Evolutionary conservation across 2,113 vertebrate species (phyloP).

Genomic region (Rutilus rutilus): DNA sequence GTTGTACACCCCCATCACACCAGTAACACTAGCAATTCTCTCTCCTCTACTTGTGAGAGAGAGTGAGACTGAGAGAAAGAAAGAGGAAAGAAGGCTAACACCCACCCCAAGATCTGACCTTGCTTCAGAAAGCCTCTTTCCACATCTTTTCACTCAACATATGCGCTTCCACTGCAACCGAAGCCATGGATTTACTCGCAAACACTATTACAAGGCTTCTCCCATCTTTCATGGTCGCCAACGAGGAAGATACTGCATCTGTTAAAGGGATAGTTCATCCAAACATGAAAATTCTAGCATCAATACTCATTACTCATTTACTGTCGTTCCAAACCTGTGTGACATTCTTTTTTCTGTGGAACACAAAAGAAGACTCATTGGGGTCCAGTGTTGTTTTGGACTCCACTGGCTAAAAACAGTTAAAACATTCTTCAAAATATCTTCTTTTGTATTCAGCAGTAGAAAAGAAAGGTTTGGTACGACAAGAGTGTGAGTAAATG

Average conservation of each 20-base stretch:
- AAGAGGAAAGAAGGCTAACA: neutral
- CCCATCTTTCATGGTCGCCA: neutral
- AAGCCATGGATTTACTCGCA: constrained; percentile 1
- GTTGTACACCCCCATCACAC: constrained; percentile 47
- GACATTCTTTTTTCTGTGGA: too few species aligned
- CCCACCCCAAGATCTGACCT: constrained; percentile 26
- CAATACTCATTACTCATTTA: too few species aligned
- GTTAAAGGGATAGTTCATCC: neutral
- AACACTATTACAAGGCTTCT: neutral
- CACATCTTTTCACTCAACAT: constrained; percentile 15
- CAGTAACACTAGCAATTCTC: constrained; percentile 57
- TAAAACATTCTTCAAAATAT: neutral
- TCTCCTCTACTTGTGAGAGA: constrained; percentile 34
- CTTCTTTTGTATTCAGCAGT: neutral
- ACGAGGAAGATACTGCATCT: neutral
- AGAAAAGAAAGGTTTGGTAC: neutral
- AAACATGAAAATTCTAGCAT: neutral
- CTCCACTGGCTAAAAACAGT: neutral
- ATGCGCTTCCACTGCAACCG: neutral
- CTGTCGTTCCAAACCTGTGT: neutral
- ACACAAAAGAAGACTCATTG: too few species aligned
- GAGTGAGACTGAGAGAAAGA: constrained; percentile 2
- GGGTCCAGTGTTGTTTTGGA: neutral
- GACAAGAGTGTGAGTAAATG: constrained; percentile 26
- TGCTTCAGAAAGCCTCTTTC: constrained; percentile 33